Evolutionary conservation across 2,888 invertebrate genomes (phyloP).

Genomic region (Timema cristinae): DNA sequence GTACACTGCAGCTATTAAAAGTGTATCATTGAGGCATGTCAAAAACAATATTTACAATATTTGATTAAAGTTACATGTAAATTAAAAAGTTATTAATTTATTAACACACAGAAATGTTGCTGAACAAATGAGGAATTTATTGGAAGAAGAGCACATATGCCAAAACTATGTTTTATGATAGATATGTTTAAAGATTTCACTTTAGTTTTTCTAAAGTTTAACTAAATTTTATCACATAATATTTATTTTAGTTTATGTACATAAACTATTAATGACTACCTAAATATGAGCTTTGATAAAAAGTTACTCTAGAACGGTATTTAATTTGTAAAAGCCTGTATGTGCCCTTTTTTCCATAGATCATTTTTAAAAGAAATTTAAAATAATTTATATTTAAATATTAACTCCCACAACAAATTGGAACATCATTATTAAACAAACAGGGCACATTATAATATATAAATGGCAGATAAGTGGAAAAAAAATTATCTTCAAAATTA

Average conservation of each 20-base stretch:
- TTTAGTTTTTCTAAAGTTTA: neutral
- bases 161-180: neutral
- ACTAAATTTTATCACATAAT: neutral
- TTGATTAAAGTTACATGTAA: too few relatives aligned
- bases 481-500: neutral
- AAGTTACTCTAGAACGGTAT: neutral
- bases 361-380: neutral
- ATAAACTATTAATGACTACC: neutral
- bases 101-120: too few relatives aligned
- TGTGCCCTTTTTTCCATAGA: neutral
- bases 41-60: too few relatives aligned
- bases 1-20: too few relatives aligned
- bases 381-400: neutral
- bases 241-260: neutral
- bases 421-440: too few relatives aligned
- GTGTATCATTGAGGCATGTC: too few relatives aligned
- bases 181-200: neutral
- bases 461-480: neutral
- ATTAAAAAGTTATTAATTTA: too few relatives aligned
- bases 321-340: neutral
- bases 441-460: neutral
- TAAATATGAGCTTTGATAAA: neutral
- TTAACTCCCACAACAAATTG: neutral
- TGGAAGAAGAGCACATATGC: neutral
- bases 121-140: neutral